phyloP scores from a whole-genome alignment of 2,888 invertebrate species.

The Lomographa bimaculata region DNA sequence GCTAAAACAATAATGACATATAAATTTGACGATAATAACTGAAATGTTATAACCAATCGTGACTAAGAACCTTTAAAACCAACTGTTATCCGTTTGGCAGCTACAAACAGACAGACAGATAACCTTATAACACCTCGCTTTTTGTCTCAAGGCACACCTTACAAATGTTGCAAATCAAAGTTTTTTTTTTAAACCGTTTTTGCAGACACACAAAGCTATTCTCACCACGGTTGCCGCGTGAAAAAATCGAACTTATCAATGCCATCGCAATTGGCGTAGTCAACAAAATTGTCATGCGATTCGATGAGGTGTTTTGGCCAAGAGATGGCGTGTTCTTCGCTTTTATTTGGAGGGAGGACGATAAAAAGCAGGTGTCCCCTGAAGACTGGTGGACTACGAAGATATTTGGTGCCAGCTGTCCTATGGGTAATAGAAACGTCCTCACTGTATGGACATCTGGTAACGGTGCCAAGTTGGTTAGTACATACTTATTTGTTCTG shows the following conservation, averaged over 20 bases:
- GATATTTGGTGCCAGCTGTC: slow-evolving; percentile 39
- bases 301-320: slow-evolving; percentile 86
- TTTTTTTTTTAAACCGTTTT: too few species aligned
- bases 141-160: too few species aligned
- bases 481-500: slow-evolving; percentile 1
- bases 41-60: too few species aligned
- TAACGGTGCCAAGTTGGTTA: slow-evolving; percentile 46
- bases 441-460: slow-evolving; percentile 53
- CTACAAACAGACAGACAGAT: too few species aligned
- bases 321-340: slow-evolving; percentile 36
- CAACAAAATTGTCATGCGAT: slow-evolving; percentile 87
- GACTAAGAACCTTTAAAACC: too few species aligned
- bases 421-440: slow-evolving; percentile 33
- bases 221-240: slow-evolving; percentile 75
- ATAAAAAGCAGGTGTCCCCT: slow-evolving; percentile 25
- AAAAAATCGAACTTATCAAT: slow-evolving; percentile 81
- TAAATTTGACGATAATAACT: too few species aligned
- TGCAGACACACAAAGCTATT: slow-evolving; percentile 83
- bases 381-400: slow-evolving; percentile 41
- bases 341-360: slow-evolving; percentile 66
- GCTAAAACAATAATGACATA: too few species aligned
- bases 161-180: too few species aligned
- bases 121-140: too few species aligned
- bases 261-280: slow-evolving; percentile 85
- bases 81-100: too few species aligned